These are phyloP conservation scores for Botia kubotai DNA, from an alignment of 2,797 vertebrate genomes.

Conservation along the genomic window DNA sequence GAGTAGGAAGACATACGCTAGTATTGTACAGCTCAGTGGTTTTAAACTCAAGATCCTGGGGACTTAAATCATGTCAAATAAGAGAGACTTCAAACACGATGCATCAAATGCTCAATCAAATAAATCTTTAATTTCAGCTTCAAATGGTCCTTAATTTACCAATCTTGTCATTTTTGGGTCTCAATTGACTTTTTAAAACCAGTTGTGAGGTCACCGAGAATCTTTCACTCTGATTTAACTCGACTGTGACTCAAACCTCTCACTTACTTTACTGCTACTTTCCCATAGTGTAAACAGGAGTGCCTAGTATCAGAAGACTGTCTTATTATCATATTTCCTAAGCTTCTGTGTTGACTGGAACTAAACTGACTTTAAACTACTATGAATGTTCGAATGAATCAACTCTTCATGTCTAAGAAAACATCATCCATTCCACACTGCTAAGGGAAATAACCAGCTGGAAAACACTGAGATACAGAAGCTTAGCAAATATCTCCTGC, in stretches of 20 bases:
- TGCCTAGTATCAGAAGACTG: slow-evolving; percentile 77
- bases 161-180: slow-evolving; percentile 76
- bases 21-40: too few species aligned
- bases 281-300: slow-evolving; percentile 77
- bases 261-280: slow-evolving; percentile 69
- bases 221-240: slow-evolving; percentile 54
- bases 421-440: slow-evolving; percentile 21
- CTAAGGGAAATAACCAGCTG: slow-evolving; percentile 30
- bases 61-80: not conserved
- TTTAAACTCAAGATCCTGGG: not conserved
- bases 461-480: slow-evolving; percentile 71
- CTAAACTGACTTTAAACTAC: slow-evolving; percentile 34
- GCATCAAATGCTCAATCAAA: not conserved
- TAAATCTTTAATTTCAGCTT: slow-evolving; percentile 8
- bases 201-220: slow-evolving; percentile 54
- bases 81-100: not conserved
- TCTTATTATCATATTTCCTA: slow-evolving; percentile 75
- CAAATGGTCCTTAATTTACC: not conserved
- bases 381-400: not conserved
- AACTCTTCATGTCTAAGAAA: slow-evolving; percentile 2
- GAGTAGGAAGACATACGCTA: not conserved
- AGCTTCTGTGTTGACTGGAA: slow-evolving; percentile 75
- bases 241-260: slow-evolving; percentile 73
- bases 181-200: slow-evolving; percentile 33
- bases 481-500: slow-evolving; percentile 80